These are phyloP conservation scores for Tauraco erythrolophus DNA, from an alignment of 2,113 vertebrate genomes.

Conservation along the genomic window DNA sequence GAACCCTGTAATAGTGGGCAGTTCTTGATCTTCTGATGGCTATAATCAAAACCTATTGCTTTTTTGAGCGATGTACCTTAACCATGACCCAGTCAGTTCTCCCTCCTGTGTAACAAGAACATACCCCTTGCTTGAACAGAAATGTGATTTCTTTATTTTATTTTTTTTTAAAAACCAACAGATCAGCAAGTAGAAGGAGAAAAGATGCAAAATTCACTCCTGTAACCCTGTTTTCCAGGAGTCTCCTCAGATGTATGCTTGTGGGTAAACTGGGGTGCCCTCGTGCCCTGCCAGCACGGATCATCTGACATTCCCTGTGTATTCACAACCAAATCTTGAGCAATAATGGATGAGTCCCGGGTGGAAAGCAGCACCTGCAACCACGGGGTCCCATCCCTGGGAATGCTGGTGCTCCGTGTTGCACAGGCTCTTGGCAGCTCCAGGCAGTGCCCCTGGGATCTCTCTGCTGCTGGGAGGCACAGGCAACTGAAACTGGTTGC, in stretches of 20 bases:
- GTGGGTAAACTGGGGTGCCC: background rate
- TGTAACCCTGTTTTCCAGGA: background rate
- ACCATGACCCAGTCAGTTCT: fast-evolving
- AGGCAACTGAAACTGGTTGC: fast-evolving
- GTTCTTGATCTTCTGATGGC: background rate
- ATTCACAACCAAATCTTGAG: fast-evolving
- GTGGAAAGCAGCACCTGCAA: background rate
- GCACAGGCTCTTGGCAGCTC: fast-evolving
- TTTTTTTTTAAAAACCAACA: background rate
- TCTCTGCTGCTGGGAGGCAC: too few relatives aligned
- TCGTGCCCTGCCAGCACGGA: background rate
- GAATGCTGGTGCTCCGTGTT: fast-evolving
- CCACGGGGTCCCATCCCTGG: fast-evolving
- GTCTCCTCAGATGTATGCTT: fast-evolving
- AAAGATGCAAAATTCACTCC: background rate
- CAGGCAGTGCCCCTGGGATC: too few relatives aligned
- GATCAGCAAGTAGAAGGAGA: background rate
- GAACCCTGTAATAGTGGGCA: background rate
- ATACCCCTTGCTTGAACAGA: background rate
- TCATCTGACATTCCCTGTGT: fast-evolving
- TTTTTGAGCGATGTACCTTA: fast-evolving
- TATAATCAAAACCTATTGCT: background rate
- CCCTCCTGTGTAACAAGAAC: background rate
- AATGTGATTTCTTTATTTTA: background rate
- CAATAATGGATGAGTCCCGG: too few relatives aligned